Evolutionary conservation across 2,797 vertebrate species (phyloP).

Genomic region (Pseudochromis fuscus): DNA sequence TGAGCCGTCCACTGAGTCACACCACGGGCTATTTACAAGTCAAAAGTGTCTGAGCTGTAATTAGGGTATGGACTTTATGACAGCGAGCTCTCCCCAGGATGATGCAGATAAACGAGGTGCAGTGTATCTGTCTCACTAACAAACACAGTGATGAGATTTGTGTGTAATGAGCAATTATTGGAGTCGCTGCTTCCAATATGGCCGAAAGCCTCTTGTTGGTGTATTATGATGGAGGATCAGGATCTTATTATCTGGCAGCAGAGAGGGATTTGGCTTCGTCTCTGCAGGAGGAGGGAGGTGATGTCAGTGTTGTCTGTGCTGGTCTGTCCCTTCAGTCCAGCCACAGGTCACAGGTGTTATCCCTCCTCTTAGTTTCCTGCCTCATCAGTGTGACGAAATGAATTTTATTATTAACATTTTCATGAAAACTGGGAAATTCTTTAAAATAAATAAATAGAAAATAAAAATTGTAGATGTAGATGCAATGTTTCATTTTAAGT

Average conservation of each 20-base stretch:
- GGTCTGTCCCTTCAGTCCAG: too few species aligned
- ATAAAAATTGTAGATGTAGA: too few species aligned
- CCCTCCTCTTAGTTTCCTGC: too few species aligned
- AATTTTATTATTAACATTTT: too few species aligned
- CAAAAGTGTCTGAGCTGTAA: conserved; percentile 27
- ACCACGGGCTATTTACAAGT: conserved; percentile 35
- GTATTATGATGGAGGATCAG: not conserved
- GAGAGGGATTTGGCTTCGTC: not conserved
- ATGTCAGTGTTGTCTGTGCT: not conserved
- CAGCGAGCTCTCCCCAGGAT: conserved; percentile 9
- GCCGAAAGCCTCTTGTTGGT: not conserved
- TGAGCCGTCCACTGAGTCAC: conserved; percentile 35
- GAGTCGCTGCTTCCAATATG: not conserved
- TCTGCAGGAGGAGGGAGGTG: not conserved
- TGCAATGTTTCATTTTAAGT: too few species aligned
- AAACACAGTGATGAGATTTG: conserved; percentile 9
- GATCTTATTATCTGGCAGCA: conserved; percentile 16
- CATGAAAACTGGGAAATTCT: too few species aligned
- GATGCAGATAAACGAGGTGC: conserved; percentile 24
- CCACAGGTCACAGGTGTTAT: too few species aligned
- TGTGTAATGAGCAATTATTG: conserved; percentile 15
- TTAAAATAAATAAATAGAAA: too few species aligned
- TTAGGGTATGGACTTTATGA: conserved; percentile 34
- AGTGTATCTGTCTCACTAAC: conserved; percentile 28
- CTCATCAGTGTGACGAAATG: too few species aligned